These are phyloP conservation scores for Regulus satrapa DNA, from an alignment of 2,113 vertebrate species.

Conservation along the genomic window DNA sequence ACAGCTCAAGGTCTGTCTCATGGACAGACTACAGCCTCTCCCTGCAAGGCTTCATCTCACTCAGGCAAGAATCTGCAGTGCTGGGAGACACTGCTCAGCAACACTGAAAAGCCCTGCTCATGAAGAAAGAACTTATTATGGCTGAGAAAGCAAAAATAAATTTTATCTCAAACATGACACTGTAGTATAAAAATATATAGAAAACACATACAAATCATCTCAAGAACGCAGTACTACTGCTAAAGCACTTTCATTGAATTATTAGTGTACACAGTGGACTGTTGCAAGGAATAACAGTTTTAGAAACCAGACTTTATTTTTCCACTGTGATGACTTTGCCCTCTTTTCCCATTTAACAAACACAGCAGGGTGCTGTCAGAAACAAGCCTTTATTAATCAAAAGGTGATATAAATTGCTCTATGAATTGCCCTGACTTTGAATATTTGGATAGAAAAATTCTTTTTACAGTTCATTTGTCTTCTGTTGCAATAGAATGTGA, in stretches of 20 bases:
- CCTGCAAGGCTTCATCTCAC: fast-evolving
- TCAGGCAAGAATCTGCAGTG: not conserved
- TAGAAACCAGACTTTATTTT: not conserved
- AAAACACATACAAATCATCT: not conserved
- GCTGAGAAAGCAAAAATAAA: not conserved
- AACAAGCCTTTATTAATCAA: too few relatives aligned
- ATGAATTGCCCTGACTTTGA: not conserved
- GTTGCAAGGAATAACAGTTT: not conserved
- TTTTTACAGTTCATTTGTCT: not conserved
- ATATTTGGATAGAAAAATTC: not conserved
- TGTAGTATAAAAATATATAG: not conserved
- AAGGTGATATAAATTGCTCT: not conserved
- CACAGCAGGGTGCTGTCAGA: too few relatives aligned
- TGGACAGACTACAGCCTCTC: not conserved
- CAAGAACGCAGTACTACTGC: not conserved
- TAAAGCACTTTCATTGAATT: not conserved
- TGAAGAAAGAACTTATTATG: not conserved
- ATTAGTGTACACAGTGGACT: not conserved
- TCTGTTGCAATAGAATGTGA: not conserved
- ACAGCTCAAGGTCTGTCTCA: not conserved
- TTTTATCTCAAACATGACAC: not conserved
- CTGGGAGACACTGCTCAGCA: not conserved
- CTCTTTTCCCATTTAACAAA: not conserved
- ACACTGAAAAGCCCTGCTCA: not conserved
- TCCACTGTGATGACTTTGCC: not conserved